Base-by-base conservation (phyloP, 2,113 vertebrate species). In the Urocynchramus pylzowi region DNA sequence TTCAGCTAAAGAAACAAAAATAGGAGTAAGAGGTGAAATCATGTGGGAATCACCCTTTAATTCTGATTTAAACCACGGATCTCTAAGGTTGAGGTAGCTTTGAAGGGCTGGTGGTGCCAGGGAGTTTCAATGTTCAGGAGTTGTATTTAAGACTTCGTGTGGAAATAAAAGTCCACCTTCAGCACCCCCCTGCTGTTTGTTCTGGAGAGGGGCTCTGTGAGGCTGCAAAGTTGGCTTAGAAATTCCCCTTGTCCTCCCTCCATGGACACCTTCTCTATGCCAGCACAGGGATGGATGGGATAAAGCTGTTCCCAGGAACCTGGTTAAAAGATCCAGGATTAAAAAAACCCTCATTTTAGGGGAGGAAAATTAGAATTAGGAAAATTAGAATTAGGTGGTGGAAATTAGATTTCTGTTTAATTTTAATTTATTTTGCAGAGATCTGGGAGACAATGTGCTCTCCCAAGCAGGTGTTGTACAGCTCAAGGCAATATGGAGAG, bases 181-280 rank as follows among this genome's bases (percentile, higher is more conserved):
- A 11, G 12, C 35, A 26, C 8, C 1, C 2, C 13, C 35, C n/a
- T 44, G 8, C 21, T 24, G 18, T 67, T 80, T 39, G 13, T 21
- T 39, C n/a, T 68, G 49, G n/a, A 39, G 31, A 7, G 11, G 17
- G 20, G 10, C 27, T 71, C 31, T 67, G 30, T n/a, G 30, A 18
- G 44, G 35, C 28, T 71, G 37, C 67, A 53, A 6, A 53, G 11
- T 2, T 90, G 75, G 20, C 11, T 81, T 24, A 15, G 9, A 54
- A 39, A 2, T 33, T 57, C 19, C 30, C 1, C 0, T 21, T 49
- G 31, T 47, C 27, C 30, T 39, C 6, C 37, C 7, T 20, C 26
- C 10, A 9, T 1, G 4, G 15, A 8, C 2, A 2, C 7, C 11
- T 15, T 16, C 16, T 24, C 41, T 11, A 14, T 56, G 24, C 41